Base-by-base conservation (phyloP, 92 coral and sea anemone species). In the Galaxea fascicularis region DNA sequence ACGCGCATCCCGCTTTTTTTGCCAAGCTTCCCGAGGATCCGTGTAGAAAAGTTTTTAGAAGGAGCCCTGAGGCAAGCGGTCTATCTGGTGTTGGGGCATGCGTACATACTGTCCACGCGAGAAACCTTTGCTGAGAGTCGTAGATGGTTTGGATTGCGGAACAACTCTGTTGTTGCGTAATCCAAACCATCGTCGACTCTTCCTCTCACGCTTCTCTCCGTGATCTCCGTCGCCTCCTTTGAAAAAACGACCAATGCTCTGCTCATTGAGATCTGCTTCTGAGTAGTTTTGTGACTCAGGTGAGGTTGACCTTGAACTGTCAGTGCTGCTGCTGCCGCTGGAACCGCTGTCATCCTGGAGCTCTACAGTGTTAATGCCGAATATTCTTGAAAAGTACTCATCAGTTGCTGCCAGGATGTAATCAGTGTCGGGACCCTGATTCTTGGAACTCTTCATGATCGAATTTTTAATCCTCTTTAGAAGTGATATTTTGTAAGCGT, bases 381-480 rank as follows among this genome's bases (percentile, higher is more conserved):
- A 78, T 17, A 78, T 51, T 27, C 25, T 67, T 47, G 39, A 31
- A 46, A 62, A 46, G 28, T 52, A 63, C 68, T 25, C 44, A 21
- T 26, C 82, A 18, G 72, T 26, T 63, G 82, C 60, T 6, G 13
- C 21, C 20, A 27, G 44, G 27, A 51, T 22, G 18, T 10, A 3
- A 10, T 20, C 10, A 24, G 60, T 24, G 56, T 17, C 3, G 1
- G 60, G 12, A 0, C 30, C 27, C 4, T 22, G 72, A 15, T 16
- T 30, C 0, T 16, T 30, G n/a, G 82, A 59, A n/a, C 30, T 26
- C n/a, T 18, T 45, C 82, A 26, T 59, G 10, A 78, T 45, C 1
- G 82, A 25, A 14, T 78, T 62, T 65, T 78, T 78, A 46, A 78
- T 63, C 62, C 29, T 78, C 28, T 63, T 63, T 25, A 78, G 16